Evolutionary conservation across 1,140 invertebrate genomes (phyloP).

Genomic region (Hyphantria cunea): DNA sequence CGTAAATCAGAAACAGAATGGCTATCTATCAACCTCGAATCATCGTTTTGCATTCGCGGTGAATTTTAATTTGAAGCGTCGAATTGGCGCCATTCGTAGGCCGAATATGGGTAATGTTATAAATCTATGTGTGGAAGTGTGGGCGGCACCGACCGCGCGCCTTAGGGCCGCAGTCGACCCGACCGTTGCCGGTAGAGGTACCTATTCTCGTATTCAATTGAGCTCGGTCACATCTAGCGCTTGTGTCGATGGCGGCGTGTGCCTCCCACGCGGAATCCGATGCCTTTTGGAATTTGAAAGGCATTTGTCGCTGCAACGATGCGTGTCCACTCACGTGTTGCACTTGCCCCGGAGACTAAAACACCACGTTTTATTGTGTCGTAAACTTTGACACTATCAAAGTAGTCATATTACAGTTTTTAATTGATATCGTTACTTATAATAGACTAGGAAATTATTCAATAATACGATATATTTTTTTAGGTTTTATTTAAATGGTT

Average conservation of each 20-base stretch:
- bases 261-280: constrained; percentile 57
- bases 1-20: constrained; percentile 62
- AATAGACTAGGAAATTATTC: not conserved
- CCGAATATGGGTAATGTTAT: constrained; percentile 79
- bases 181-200: constrained; percentile 40
- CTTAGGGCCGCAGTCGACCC: constrained; percentile 40
- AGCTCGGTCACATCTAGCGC: constrained; percentile 59
- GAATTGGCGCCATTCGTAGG: constrained; percentile 77
- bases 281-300: constrained; percentile 76
- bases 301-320: constrained; percentile 67
- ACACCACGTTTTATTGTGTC: constrained; percentile 61
- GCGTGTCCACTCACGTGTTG: constrained; percentile 55
- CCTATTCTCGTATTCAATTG: constrained; percentile 61
- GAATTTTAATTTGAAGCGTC: constrained; percentile 77
- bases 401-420: constrained; percentile 32
- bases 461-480: not conserved
- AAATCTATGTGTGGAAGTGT: constrained; percentile 63
- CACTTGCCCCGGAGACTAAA: constrained; percentile 56
- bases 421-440: constrained; percentile 29
- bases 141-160: constrained; percentile 54
- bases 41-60: constrained; percentile 70
- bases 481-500: not conserved
- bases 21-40: constrained; percentile 63
- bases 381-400: constrained; percentile 51
- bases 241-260: constrained; percentile 54